Evolutionary conservation across 2,888 invertebrate species (phyloP), one percentile per base, ranked within the genome.

Genomic region (Gandaritis pyraliata): DNA sequence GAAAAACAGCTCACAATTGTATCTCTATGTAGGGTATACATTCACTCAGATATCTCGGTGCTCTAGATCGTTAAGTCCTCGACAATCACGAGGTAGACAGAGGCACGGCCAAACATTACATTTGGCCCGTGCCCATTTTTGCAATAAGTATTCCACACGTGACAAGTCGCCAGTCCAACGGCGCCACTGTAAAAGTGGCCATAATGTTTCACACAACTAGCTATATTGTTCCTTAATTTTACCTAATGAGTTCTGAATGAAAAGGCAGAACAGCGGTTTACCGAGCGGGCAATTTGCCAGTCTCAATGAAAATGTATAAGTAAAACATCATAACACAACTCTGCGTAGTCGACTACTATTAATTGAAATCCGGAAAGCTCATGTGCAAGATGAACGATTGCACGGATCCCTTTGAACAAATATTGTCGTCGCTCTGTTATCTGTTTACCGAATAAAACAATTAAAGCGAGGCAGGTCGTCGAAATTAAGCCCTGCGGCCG

Each of bases 401-500:
- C 48, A 59, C 18, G 43, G 11, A 23, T 47, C 48, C 60, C 54
- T 62, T 65, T 60, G 56, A 54, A 43, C 49, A 58, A 64, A 64
- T 59, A 59, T 59, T 69, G 54, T 65, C 63, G 49, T 54, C 58
- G 65, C 59, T 58, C 62, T 62, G 63, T 64, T 70, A 66, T 66
- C 66, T 80, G 78, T 81, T 78, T 76, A 73, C 80, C 73, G 76
- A 82, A 84, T 83, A 86, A 87, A 90, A 87, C 86, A 85, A 87
- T 87, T 88, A 87, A 83, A 86, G 67, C 79, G 75, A 77, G 78
- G 72, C 81, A 80, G 80, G 78, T 81, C 81, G 80, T 85, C 86
- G 83, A 90, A 90, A 92, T 92, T 87, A 89, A 89, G 83, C 90
- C 91, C 88, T 79, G 75, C 72, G 83, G 91, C 82, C 57, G 72